Evolutionary conservation across 2,113 vertebrate genomes (phyloP), one percentile per base, ranked within the genome.

Genomic region (Gymnorhina tibicen): DNA sequence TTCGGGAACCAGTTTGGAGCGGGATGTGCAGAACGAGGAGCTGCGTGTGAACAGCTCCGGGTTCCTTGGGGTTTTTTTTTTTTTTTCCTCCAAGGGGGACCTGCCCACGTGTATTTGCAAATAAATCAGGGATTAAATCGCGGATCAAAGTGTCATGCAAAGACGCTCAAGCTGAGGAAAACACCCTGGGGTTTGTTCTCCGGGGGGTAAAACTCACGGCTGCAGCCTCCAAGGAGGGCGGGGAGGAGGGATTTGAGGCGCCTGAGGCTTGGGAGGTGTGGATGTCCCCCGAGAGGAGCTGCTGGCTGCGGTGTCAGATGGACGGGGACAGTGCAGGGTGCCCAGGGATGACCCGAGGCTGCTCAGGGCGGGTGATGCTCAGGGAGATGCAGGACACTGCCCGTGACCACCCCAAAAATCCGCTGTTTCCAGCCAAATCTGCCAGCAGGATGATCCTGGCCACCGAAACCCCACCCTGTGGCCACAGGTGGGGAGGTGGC

Each of bases 1-100:
- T 87, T 62, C 6, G 17, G 82, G 75, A 95, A 91, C 91, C 95
- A 79, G 93, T 88, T 91, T 2, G 4, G 89, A 94, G 85, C 89
- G 77, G 95, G 93, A 89, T 33, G 37, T n/a, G 66, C 60, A 58
- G 46, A 22, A 26, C 7, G 15, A 68, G 87, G 52, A 91, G 81
- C 90, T 56, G 41, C 11, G 3, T 74, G 68, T 85, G 85, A 93
- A 78, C 60, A 41, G 47, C 50, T 69, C 72, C 19, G 1, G 1
- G 23, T 46, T 41, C 62, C 11, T 55, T 28, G 30, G 26, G 37
- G 28, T 22, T 21, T 17, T 49, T 30, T 35, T 22, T 21, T 17
- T 49, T 30, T 35, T 16, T 10, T 7, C 7, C 13, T 6, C 39
- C 47, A 23, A 35, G 53, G 58, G 39, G 72, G 35, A 64, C 26